Evolutionary conservation across 2,888 invertebrate genomes (phyloP).

Genomic region (Tetranychus truncatus): DNA sequence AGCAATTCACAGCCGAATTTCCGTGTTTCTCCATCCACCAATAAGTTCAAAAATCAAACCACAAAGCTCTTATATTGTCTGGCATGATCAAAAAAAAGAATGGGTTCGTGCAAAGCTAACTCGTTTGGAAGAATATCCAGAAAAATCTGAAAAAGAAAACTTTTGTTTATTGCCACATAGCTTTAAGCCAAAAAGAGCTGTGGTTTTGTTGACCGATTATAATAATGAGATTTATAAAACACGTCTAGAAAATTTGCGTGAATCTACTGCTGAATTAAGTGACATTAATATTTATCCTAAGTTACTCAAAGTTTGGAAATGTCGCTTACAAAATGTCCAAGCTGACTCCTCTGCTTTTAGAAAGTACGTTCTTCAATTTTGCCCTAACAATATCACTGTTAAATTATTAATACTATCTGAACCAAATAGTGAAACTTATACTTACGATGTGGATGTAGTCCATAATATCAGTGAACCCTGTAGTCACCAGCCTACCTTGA

Average conservation of each 20-base stretch:
- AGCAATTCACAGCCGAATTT: background rate
- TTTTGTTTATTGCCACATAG: background rate
- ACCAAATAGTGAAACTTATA: background rate
- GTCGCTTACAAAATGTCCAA: background rate
- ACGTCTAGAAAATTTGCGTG: background rate
- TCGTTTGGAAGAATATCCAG: background rate
- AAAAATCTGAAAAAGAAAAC: background rate
- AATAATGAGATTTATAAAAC: background rate
- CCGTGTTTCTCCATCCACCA: background rate
- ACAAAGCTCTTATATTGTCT: background rate
- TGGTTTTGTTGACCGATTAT: background rate
- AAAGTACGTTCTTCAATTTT: background rate
- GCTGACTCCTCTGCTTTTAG: background rate
- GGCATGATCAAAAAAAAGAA: background rate
- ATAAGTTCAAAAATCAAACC: background rate
- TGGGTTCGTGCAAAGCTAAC: background rate
- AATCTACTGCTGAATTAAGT: background rate
- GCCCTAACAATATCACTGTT: background rate
- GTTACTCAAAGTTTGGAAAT: background rate
- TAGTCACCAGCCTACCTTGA: background rate
- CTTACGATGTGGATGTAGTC: background rate
- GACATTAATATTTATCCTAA: background rate
- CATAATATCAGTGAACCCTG: background rate
- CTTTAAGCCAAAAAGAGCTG: background rate
- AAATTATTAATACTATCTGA: background rate